Evolutionary conservation across 2,797 vertebrate genomes (phyloP), one percentile per base, ranked within the genome.

Genomic region (Takifugu ocellatus): DNA sequence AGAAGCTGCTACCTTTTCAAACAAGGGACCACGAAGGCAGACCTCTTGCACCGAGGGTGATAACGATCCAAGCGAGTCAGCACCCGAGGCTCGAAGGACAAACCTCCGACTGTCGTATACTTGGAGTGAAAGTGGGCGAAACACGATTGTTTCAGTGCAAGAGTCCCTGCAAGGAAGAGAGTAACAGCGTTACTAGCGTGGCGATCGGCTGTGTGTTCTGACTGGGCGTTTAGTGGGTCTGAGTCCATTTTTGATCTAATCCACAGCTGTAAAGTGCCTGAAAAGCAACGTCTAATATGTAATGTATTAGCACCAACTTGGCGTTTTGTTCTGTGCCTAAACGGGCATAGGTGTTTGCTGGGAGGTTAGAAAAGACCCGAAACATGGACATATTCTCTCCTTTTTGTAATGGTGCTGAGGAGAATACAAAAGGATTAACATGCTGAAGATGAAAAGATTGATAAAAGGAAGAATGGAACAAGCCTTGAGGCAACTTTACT

Each of bases 381-480:
- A 27, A 36, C 25, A 10, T 15, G 5, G 39, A 45, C 36, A 44
- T 44, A 36, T 27, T 56, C 14, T 43, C 1, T n/a, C 12, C 52
- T 26, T 1, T 56, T 48, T 64, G 17, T 48, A 21, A 54, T n/a
- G 25, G 50, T 21, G 56, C 0, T 0, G 26, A 62, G 53, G 9
- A 46, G 24, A 24, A 17, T 21, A 26, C 2, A 25, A 49, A 36
- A 50, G 26, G 47, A 12, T 48, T 10, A 39, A 39, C 36, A 12
- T 14, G 36, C 36, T 69, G 52, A 76, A 78, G 70, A 75, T 79
- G 56, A 79, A 77, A 71, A 66, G 47, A 75, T 63, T 58, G 26
- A 42, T 15, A 59, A 49, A 7, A 49, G 27, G 42, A 54, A 64
- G n/a, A 25, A 17, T 17, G 15, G 43, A 51, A 49, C 63, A 49